phyloP scores from a whole-genome alignment of 2,888 invertebrate species.

The Tridacna gigas region DNA sequence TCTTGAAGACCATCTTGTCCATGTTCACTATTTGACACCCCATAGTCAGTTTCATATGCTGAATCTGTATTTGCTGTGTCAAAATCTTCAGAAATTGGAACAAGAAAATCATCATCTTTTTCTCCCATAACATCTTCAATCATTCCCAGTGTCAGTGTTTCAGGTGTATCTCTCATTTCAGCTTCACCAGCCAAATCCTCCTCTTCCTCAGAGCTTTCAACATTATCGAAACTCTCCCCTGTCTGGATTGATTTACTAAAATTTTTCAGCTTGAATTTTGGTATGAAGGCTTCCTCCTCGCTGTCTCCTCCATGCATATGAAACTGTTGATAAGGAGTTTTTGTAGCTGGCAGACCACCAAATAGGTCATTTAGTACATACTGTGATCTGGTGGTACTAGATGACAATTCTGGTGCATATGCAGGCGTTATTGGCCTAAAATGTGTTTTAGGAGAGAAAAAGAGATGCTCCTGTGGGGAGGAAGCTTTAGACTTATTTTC shows the following conservation, averaged over 20 bases:
- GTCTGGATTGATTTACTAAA: conserved; percentile 88
- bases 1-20: conserved; percentile 33
- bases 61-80: conserved; percentile 64
- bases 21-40: conserved; percentile 34
- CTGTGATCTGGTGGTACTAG: conserved; percentile 35
- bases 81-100: conserved; percentile 46
- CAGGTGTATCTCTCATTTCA: conserved; percentile 53
- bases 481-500: conserved; percentile 72
- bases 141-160: conserved; percentile 56
- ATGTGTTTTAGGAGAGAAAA: conserved; percentile 92
- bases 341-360: conserved; percentile 70
- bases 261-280: conserved; percentile 89
- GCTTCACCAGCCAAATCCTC: conserved; percentile 14
- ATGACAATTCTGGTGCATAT: conserved; percentile 51
- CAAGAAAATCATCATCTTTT: conserved; percentile 23
- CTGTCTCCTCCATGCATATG: conserved; percentile 46
- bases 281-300: conserved; percentile 85
- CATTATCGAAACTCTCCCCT: conserved; percentile 56
- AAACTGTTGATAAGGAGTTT: conserved; percentile 72
- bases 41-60: conserved; percentile 65
- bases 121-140: conserved; percentile 62
- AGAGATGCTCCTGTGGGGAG: conserved; percentile 88
- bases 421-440: conserved; percentile 90
- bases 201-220: conserved; percentile 31
- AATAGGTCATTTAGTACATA: conserved; percentile 71